A percentile compares a stretch with the other conserved stretches of the same genome.
These are phyloP conservation scores for Tachycineta bicolor DNA, from an alignment of 2,113 vertebrate species.

Conservation along the genomic window DNA sequence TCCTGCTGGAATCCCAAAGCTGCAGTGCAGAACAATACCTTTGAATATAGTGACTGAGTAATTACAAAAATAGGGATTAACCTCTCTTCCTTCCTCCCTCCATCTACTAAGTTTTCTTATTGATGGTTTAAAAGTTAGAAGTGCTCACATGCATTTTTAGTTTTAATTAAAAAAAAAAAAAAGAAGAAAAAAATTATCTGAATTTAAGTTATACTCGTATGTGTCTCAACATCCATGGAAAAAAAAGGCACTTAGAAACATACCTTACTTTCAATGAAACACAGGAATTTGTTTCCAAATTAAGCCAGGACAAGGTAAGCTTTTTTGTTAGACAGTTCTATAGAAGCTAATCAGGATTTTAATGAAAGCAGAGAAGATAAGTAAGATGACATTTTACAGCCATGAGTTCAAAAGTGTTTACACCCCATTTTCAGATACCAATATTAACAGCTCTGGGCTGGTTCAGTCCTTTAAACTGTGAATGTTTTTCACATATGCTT, in stretches of 20 bases:
- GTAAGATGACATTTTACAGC: background rate
- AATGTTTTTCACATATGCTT: background rate
- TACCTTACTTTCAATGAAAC: background rate
- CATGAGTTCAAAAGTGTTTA: background rate
- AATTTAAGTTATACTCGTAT: background rate
- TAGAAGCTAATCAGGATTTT: background rate
- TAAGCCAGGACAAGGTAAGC: background rate
- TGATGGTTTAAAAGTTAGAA: background rate
- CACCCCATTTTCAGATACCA: background rate
- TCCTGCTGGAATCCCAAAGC: background rate
- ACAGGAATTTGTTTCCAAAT: background rate
- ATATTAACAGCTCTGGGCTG: background rate
- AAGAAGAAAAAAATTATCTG: background rate
- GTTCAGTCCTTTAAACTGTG: background rate
- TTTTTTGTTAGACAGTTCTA: background rate
- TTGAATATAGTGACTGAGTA: background rate
- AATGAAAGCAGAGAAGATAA: background rate
- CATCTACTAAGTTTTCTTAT: background rate
- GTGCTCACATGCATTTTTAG: background rate
- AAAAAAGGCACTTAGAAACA: background rate
- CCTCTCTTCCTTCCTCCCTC: background rate
- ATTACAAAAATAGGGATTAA: background rate
- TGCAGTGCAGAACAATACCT: background rate
- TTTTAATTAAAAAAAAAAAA: background rate
- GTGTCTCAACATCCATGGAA: rapidly evolving